Conservation (phyloP, 2,113 vertebrate genomes). For the Mirounga angustirostris region DNA sequence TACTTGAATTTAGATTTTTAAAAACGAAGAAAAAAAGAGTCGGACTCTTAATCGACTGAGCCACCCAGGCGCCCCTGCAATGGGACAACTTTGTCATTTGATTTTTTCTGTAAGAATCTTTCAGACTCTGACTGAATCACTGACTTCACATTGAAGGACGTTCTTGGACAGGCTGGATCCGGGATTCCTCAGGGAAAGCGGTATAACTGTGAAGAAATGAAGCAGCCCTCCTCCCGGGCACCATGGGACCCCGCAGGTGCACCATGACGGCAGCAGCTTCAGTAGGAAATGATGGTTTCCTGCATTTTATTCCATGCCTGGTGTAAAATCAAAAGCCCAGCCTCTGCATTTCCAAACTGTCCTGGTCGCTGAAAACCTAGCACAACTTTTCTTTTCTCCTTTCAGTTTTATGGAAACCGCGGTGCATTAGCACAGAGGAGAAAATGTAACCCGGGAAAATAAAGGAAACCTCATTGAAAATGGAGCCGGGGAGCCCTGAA, state of each 20-base stretch:
- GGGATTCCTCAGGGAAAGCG: not conserved
- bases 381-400: not conserved
- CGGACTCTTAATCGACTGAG: too few relatives aligned
- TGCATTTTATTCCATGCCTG: not conserved
- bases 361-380: not conserved
- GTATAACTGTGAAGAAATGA: not conserved
- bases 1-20: too few relatives aligned
- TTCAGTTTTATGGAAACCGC: not conserved
- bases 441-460: not conserved
- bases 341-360: slow-evolving; percentile 2
- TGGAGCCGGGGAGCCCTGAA: not conserved
- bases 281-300: not conserved
- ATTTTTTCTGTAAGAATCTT: not conserved
- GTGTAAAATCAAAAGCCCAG: not conserved
- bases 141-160: not conserved
- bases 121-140: not conserved
- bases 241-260: not conserved
- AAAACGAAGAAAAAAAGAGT: too few relatives aligned
- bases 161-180: not conserved
- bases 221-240: not conserved
- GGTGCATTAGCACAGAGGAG: not conserved
- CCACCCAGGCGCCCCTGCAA: not conserved
- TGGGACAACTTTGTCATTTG: not conserved
- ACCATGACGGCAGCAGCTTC: not conserved
- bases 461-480: not conserved